Conservation (phyloP, 2,888 invertebrate genomes). For the Abrostola triplasia region DNA sequence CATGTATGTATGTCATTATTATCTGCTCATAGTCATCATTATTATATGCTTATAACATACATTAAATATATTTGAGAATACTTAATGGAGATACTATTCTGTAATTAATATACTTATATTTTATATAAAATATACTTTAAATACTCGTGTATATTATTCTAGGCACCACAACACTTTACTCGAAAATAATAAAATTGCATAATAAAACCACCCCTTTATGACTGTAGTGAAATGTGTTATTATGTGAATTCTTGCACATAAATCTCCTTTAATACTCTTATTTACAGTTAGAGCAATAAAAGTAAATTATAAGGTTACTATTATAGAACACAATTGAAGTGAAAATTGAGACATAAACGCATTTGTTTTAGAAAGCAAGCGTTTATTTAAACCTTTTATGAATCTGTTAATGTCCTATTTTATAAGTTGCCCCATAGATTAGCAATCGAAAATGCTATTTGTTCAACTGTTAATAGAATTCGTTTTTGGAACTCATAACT, state of each 20-base stretch:
- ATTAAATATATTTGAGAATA: too few species aligned
- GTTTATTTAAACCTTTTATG: conserved; percentile 64
- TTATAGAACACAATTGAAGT: conserved; percentile 14
- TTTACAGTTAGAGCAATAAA: conserved; percentile 31
- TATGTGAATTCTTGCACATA: conserved; percentile 17
- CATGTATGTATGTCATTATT: too few species aligned
- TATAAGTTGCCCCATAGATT: background rate
- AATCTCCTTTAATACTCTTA: conserved; percentile 20
- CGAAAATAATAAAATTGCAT: conserved; percentile 23
- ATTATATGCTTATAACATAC: too few species aligned
- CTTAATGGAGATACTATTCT: too few species aligned
- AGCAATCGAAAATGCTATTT: too few species aligned
- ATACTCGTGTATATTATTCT: conserved; percentile 14
- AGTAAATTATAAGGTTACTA: conserved; percentile 23
- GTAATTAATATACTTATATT: too few species aligned
- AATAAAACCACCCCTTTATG: conserved; percentile 36
- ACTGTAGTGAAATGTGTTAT: conserved; percentile 42
- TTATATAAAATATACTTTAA: conserved; percentile 7
- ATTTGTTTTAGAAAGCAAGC: conserved; percentile 64
- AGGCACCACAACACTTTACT: conserved; percentile 25
- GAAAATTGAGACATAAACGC: conserved; percentile 63
- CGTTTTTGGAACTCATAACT: too few species aligned
- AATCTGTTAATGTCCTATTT: conserved; percentile 18
- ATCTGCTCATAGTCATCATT: too few species aligned
- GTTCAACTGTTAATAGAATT: too few species aligned